A percentile compares a stretch with the other conserved stretches of the same genome.
These are phyloP conservation scores for Contarinia nasturtii DNA, from an alignment of 1,140 invertebrate species.

Conservation along the genomic window DNA sequence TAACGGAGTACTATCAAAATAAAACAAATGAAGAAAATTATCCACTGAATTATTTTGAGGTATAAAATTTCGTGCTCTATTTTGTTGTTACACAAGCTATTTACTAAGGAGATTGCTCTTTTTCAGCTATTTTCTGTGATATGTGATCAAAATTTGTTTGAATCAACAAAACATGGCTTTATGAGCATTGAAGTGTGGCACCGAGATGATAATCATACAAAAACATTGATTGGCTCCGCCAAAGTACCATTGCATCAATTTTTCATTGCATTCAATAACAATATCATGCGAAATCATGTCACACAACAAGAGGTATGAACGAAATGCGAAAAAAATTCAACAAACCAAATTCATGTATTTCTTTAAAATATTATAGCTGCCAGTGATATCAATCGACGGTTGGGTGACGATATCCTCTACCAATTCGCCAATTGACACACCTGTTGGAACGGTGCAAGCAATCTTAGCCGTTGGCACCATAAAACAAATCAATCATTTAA, in stretches of 20 bases:
- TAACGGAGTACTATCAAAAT: background rate
- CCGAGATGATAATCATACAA: background rate
- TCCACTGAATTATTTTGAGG: background rate
- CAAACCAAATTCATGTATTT: background rate
- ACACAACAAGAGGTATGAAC: background rate
- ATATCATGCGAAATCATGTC: background rate
- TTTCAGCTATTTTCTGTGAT: background rate
- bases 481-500: slow-evolving; percentile 33
- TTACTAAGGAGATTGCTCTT: no score
- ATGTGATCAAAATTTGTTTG: background rate
- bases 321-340: background rate
- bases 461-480: slow-evolving; percentile 36
- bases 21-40: background rate
- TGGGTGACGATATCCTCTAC: slow-evolving; percentile 30
- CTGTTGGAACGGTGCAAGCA: slow-evolving; percentile 30
- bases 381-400: slow-evolving; percentile 36
- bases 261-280: background rate
- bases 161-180: background rate
- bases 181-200: background rate
- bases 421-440: slow-evolving; percentile 15
- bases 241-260: background rate
- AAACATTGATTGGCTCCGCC: background rate
- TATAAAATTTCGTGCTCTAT: no score
- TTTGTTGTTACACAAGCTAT: no score
- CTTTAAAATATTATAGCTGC: slow-evolving; percentile 22